Conservation (phyloP, 30 jellyfish, hydroid and myxozoan genomes). For the Hydractinia echinata region DNA sequence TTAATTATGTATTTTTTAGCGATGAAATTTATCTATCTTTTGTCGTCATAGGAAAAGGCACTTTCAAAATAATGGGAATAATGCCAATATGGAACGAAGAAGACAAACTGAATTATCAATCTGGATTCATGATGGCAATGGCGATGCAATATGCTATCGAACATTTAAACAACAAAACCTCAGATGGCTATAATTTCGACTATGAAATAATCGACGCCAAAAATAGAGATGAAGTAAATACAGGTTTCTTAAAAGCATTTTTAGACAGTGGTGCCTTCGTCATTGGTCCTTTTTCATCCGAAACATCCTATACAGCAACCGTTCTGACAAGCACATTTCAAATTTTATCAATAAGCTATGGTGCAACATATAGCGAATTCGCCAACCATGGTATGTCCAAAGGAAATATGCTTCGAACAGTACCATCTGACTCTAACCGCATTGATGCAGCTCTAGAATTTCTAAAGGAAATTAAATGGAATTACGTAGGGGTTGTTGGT, state of each 20-base stretch:
- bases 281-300: conserved; percentile 41
- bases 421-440: conserved; percentile 67
- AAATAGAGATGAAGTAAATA: conserved; percentile 7
- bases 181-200: conserved; percentile 49
- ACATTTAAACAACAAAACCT: conserved; percentile 46
- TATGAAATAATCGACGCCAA: background rate
- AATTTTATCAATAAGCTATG: conserved; percentile 45
- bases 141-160: conserved; percentile 27
- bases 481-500: conserved; percentile 64
- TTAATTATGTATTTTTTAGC: no score
- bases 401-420: conserved; percentile 64
- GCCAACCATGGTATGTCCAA: background rate
- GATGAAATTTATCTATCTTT: no score
- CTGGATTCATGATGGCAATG: conserved; percentile 17
- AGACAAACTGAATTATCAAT: conserved; percentile 1
- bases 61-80: conserved; percentile 50
- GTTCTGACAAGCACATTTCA: conserved; percentile 28
- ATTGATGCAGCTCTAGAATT: conserved; percentile 63
- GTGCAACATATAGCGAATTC: conserved; percentile 54
- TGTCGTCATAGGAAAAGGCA: conserved; percentile 40
- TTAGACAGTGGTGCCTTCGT: conserved; percentile 25
- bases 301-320: conserved; percentile 30
- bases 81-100: background rate
- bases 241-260: conserved; percentile 9
- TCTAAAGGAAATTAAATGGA: conserved; percentile 54